Conservation (phyloP, 2,888 invertebrate species). For the Patella pellucida region DNA sequence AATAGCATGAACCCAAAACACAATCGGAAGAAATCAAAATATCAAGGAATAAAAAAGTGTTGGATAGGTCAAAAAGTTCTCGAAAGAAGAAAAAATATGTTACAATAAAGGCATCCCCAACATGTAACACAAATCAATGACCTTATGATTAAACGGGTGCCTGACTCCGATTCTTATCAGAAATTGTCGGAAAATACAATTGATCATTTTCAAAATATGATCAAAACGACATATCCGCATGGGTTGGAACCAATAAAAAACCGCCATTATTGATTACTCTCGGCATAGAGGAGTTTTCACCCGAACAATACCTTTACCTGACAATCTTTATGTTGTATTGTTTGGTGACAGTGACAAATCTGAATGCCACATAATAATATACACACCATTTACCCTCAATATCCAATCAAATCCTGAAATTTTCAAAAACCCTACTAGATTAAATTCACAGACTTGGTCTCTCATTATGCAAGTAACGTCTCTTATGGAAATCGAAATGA, state of each 20-base stretch:
- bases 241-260: not conserved
- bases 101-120: too few species aligned
- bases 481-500: too few species aligned
- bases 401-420: too few species aligned
- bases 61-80: not conserved
- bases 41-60: slow-evolving; percentile 7
- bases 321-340: not conserved
- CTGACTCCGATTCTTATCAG: not conserved
- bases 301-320: not conserved
- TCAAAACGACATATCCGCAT: not conserved
- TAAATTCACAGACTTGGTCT: too few species aligned
- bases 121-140: not conserved
- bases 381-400: too few species aligned
- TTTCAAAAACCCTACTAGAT: too few species aligned
- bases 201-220: not conserved
- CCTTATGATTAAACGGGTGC: not conserved
- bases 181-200: not conserved
- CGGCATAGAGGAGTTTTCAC: not conserved
- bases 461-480: too few species aligned
- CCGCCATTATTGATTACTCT: not conserved
- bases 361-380: not conserved
- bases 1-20: too few species aligned
- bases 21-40: not conserved
- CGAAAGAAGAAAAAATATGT: not conserved
- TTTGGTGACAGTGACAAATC: not conserved